Evolutionary conservation across 2,888 invertebrate genomes (phyloP), one percentile per base, ranked within the genome.

Genomic region (Protophormia terraenovae): DNA sequence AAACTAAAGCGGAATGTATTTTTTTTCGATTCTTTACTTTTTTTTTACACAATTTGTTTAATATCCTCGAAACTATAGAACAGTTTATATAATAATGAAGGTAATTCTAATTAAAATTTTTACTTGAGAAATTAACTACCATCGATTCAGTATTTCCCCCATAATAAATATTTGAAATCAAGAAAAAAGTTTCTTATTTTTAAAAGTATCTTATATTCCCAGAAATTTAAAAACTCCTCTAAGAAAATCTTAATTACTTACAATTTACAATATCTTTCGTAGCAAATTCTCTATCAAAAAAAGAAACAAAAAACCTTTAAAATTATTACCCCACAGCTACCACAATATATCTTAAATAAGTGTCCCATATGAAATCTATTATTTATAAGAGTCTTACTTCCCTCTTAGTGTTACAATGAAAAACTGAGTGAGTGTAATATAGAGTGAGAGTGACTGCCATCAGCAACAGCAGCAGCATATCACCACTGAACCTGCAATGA

Each of bases 401-500:
- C 76, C 76, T 45, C 2, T 12, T 10, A n/a, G 24, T 7, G 10
- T 53, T 47, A 45, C 35, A 60, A 16, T 8, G 60, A 60, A 76
- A 29, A n/a, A 47, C 8, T 8, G 16, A 8, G 19, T 16, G 7
- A 19, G 12, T 19, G 32, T 32, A 14, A n/a, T n/a, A n/a, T 5
- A 50, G 50, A 22, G 41, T 27, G n/a, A 38, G 32, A 19, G 12
- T 62, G 22, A 55, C 27, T 27, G 27, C 0, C 27, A n/a, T 55
- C 55, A 14, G 6, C 24, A 55, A 5, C 14, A 24, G 22, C 24
- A 24, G 27, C n/a, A 55, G n/a, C 12, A 55, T 5, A 45, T n/a
- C 12, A 71, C 69, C 69, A 71, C 78, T 71, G 69, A 78, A 80
- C 66, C 67, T 60, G 45, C 69, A 62, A 47, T 82, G 69, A 62